Evolutionary conservation across 2,113 vertebrate species (phyloP).

Genomic region (Bubo blakistoni): DNA sequence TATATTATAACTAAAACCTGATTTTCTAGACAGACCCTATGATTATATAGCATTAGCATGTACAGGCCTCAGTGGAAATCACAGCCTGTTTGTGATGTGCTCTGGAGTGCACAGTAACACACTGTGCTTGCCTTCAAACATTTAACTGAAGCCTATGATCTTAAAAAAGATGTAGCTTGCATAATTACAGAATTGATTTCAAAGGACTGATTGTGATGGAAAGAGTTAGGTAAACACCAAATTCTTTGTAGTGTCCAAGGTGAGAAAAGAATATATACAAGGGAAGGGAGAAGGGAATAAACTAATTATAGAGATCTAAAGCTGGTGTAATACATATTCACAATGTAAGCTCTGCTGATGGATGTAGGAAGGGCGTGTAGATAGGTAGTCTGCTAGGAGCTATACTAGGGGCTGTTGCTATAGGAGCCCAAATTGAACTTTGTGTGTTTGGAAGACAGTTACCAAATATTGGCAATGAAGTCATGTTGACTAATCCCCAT

Average conservation of each 20-base stretch:
- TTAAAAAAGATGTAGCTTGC: background rate
- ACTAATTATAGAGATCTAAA: background rate
- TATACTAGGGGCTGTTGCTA: background rate
- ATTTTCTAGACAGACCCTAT: background rate
- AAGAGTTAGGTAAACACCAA: background rate
- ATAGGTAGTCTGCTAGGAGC: background rate
- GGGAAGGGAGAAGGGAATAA: background rate
- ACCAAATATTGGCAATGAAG: background rate
- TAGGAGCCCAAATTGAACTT: background rate
- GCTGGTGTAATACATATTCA: background rate
- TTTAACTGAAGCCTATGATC: background rate
- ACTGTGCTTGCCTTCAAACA: background rate
- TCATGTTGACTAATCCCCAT: background rate
- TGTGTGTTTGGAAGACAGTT: fast-evolving
- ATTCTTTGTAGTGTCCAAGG: background rate
- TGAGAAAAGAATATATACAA: background rate
- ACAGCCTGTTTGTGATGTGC: background rate
- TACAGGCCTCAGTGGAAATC: background rate
- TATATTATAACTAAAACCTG: background rate
- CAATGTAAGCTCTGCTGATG: background rate
- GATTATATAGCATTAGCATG: background rate
- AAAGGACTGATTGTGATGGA: background rate
- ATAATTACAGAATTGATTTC: conserved; percentile 8
- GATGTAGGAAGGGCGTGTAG: background rate
- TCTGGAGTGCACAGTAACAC: background rate